phyloP scores from a whole-genome alignment of 1,140 invertebrate species.

The Rhopalosiphum padi region DNA sequence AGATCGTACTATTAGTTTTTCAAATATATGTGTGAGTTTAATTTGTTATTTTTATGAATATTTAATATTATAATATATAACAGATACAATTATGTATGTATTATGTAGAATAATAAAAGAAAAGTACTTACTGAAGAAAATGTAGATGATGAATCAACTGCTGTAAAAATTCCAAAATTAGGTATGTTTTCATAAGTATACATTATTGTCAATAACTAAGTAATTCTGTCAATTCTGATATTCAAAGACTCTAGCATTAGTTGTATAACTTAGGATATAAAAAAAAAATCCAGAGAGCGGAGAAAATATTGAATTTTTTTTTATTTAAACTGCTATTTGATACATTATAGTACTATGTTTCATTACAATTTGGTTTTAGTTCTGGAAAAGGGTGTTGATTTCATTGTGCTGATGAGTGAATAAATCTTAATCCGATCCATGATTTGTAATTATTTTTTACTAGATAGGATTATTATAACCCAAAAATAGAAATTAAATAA shows the following conservation, averaged over 20 bases:
- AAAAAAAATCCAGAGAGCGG: no score
- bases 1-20: neutral
- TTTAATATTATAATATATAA: neutral
- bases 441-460: no score
- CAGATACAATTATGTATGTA: neutral
- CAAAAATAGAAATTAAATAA: no score
- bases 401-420: no score
- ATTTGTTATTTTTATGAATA: neutral
- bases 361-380: no score
- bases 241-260: neutral
- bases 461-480: no score
- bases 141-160: conserved; percentile 26
- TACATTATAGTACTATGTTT: no score
- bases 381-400: no score
- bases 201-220: neutral
- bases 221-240: neutral
- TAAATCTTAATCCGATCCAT: no score
- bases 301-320: no score
- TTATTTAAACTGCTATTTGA: no score
- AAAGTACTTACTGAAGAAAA: conserved; percentile 3
- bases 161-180: conserved; percentile 47
- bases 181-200: neutral
- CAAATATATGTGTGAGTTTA: neutral
- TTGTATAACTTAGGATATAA: neutral
- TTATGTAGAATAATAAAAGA: conserved; percentile 50